A percentile compares a stretch with the other conserved stretches of the same genome.
Evolutionary conservation across 1,140 invertebrate genomes (phyloP).

Genomic region (Armadillidium nasatum): DNA sequence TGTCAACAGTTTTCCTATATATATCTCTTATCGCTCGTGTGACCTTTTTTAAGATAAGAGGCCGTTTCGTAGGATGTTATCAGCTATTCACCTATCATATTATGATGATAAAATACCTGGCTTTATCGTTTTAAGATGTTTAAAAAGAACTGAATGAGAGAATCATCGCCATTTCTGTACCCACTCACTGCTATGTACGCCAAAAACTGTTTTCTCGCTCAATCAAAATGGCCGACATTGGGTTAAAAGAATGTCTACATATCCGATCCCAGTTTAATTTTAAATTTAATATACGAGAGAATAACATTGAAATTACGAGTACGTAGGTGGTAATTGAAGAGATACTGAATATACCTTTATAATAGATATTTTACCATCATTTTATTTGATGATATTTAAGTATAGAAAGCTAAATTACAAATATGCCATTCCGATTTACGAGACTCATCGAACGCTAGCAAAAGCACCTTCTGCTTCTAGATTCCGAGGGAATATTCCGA

Average conservation of each 20-base stretch:
- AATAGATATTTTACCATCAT: too few relatives aligned
- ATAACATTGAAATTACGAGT: too few relatives aligned
- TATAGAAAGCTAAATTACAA: too few relatives aligned
- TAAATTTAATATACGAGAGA: too few relatives aligned
- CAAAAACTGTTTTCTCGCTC: background rate
- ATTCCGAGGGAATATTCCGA: background rate
- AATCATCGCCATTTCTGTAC: constrained; percentile 4
- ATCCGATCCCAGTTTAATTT: too few relatives aligned
- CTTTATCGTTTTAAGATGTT: background rate
- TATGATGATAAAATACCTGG: constrained; percentile 8
- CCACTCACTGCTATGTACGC: background rate
- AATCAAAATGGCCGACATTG: background rate
- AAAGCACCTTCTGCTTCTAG: background rate
- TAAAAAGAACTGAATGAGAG: background rate
- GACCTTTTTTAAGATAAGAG: background rate
- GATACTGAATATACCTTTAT: too few relatives aligned
- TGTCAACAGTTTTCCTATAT: background rate
- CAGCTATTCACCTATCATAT: constrained; percentile 1
- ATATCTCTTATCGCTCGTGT: background rate
- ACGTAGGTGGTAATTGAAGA: too few relatives aligned
- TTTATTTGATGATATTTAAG: too few relatives aligned
- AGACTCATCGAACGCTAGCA: background rate
- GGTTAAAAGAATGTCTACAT: background rate
- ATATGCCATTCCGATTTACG: background rate
- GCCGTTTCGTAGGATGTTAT: background rate